Base-by-base conservation (phyloP, 2,113 vertebrate species). In the Pangasianodon gigas region DNA sequence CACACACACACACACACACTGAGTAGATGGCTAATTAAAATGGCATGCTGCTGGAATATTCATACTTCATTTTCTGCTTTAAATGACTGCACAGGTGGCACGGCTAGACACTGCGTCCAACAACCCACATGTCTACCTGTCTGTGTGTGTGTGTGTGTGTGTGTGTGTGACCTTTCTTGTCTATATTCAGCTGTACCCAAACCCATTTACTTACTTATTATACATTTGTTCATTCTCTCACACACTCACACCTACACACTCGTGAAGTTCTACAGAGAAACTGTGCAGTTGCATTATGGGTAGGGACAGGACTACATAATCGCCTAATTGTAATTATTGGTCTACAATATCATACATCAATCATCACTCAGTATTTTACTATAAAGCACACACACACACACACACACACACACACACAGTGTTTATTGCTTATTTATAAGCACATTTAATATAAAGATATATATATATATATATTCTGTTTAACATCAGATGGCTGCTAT, bases 21-120 rank as follows among this genome's bases (percentile, higher is more conserved):
- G 14, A 41, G 54, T 83, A 14, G 44, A n/a, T 79, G n/a, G 93
- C 92, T 95, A 93, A 95, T 95, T 95, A 95, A 95, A 88, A 92
- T 77, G 89, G 79, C 93, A 91, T 37, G 74, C 92, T 91, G 90
- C 92, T 92, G 91, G 93, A 95, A 94, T 92, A 94, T 94, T 94
- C 91, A 92, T 91, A 89, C 91, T 92, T 93, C 91, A 94, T 93
- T 92, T 94, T 91, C 88, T 93, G 75, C 83, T 90, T 91, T 92
- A 92, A 90, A 93, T 88, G 88, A 18, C 92, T 89, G 81, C 84
- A 69, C 84, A 86, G 84, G 84, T 86, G 84, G 67, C n/a, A 86
- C 7, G n/a, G 32, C n/a, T 5, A 74, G 67, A 74, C 85, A 74
- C 14, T 74, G 67, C 75, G 65, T 32, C 85, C 67, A 56, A 41